Evolutionary conservation across 1,140 invertebrate species (phyloP), one percentile per base, ranked within the genome.

Genomic region (Caenorhabditis latens): DNA sequence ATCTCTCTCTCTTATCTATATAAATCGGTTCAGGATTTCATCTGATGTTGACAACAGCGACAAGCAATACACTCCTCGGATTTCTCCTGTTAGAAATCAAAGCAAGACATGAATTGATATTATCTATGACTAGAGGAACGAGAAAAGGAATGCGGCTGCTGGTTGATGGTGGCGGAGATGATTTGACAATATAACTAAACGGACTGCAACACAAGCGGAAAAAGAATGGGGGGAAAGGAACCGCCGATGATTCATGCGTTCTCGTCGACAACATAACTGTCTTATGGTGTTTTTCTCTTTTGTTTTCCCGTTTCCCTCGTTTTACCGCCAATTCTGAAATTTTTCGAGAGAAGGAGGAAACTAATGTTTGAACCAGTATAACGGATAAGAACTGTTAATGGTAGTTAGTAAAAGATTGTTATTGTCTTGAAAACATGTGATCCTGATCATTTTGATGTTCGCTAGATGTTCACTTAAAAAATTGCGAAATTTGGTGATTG

Each of bases 131-230:
- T 63, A 16, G 43, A 46, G 67, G 42, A 46, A 8, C 42, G 42
- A 9, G 43, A 50, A 11, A 79, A 50, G n/a, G 71, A 79, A 50
- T 50, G 46, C 71, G 71, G 65, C 40, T 50, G 71, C 19, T 24
- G 40, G 13, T 4, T 50, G 67, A 46, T 46, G 67, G 16, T 46
- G 21, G 14, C 19, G 19, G 67, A 32, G 71, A 50, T 79, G 43
- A 79, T 79, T 79, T 14, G 71, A 79, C 71, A 79, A 79, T 79
- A 53, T 32, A 46, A 71, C 65, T 71, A 46, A 71, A 46, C 42
- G 65, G 65, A 79, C 43, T 14, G n/a, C 46, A n/a, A 24, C 43
- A 42, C 7, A 79, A 9, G 46, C 40, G 14, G 65, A 71, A 46
- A 46, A 50, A 46, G n/a, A n/a, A n/a, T n/a, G n/a, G 46, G 19